These are phyloP conservation scores for Cercopithecus petaurista DNA, from an alignment of 2,797 vertebrate genomes.

Conservation along the genomic window DNA sequence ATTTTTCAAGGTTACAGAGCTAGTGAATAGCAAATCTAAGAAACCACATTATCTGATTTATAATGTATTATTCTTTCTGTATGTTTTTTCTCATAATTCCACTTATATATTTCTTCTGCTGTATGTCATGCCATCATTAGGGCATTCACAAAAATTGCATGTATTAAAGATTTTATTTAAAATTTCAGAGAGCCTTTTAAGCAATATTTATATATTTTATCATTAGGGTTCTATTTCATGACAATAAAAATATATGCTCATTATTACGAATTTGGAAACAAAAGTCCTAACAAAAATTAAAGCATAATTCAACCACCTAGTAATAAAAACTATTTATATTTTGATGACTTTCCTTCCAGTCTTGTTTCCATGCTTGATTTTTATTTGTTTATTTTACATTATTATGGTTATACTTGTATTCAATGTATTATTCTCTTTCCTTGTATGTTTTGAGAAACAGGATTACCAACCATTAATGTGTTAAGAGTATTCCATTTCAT, in stretches of 20 bases:
- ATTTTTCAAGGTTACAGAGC: conserved; percentile 60
- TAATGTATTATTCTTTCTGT: conserved; percentile 9
- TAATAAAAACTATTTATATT: background rate
- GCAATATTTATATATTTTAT: background rate
- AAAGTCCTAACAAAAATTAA: background rate
- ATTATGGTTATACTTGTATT: background rate
- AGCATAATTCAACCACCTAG: background rate
- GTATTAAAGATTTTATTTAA: conserved; percentile 19
- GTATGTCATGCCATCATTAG: background rate
- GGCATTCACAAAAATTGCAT: background rate
- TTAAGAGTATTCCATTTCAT: conserved; percentile 6
- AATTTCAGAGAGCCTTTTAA: background rate
- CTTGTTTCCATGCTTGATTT: conserved; percentile 16
- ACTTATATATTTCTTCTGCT: background rate
- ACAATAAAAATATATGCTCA: background rate
- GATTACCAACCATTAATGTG: background rate
- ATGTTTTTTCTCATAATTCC: background rate
- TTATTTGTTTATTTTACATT: background rate
- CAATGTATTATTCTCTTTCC: background rate
- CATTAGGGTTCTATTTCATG: background rate
- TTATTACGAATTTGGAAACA: background rate
- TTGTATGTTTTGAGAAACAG: background rate
- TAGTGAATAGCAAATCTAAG: conserved; percentile 63
- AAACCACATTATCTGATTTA: conserved; percentile 31
- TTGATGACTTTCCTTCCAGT: background rate